These are phyloP conservation scores for Brachyhypopomus gauderio DNA, from an alignment of 2,113 vertebrate species.

Conservation along the genomic window DNA sequence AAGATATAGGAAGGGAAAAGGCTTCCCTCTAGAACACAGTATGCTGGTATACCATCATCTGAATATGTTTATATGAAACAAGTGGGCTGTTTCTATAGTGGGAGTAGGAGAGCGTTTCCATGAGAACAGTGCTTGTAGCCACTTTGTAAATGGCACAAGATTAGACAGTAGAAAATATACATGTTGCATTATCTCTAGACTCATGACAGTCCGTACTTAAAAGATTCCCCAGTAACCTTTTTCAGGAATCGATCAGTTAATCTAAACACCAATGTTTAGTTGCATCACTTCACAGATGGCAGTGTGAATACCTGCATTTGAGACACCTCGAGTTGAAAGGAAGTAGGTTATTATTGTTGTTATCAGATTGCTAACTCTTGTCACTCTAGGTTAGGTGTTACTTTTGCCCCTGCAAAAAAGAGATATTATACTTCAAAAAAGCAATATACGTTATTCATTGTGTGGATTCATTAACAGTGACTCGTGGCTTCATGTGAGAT, in stretches of 20 bases:
- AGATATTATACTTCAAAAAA: neutral
- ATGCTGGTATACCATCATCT: slow-evolving; percentile 32
- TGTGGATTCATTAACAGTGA: neutral
- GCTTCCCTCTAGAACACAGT: slow-evolving; percentile 14
- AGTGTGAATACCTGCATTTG: slow-evolving; percentile 28
- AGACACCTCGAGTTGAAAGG: slow-evolving; percentile 26
- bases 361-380: slow-evolving; percentile 25
- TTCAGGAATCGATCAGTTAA: neutral
- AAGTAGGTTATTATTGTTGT: neutral
- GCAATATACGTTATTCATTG: neutral
- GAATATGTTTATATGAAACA: slow-evolving; percentile 51
- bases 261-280: neutral
- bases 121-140: slow-evolving; percentile 50
- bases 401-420: slow-evolving; percentile 17
- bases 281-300: neutral
- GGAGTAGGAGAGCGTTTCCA: slow-evolving; percentile 56
- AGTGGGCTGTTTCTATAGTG: slow-evolving; percentile 57
- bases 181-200: neutral
- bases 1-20: neutral
- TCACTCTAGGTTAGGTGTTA: slow-evolving; percentile 1
- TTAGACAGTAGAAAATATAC: slow-evolving; percentile 13
- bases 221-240: neutral
- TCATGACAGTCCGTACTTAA: slow-evolving; percentile 14
- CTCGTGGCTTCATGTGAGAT: neutral
- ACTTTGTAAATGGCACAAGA: slow-evolving; percentile 41